Percentiles rank a stretch among this genome's conserved stretches.
These are phyloP conservation scores for Eupithecia subfuscata DNA, from an alignment of 2,888 invertebrate genomes.

Conservation along the genomic window DNA sequence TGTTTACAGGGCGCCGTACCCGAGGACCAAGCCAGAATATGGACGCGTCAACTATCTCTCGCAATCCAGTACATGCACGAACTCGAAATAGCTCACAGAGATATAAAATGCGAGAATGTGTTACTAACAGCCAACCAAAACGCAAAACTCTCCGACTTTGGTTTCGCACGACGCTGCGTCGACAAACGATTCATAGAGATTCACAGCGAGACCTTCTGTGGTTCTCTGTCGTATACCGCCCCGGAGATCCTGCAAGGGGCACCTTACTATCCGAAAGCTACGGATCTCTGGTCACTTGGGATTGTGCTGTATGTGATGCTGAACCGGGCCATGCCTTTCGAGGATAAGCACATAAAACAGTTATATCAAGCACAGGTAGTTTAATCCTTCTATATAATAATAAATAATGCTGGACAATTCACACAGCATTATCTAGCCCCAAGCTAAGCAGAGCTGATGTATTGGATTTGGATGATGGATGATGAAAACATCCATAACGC, in stretches of 20 bases:
- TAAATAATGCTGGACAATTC: too few relatives aligned
- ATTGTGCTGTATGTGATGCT: conserved; percentile 92
- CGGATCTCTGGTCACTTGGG: conserved; percentile 93
- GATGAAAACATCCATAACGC: too few relatives aligned
- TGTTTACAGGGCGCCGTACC: conserved; percentile 81
- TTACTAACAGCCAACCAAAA: conserved; percentile 89
- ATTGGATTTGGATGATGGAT: too few relatives aligned
- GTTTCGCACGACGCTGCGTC: conserved; percentile 86
- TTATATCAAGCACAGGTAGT: conserved; percentile 84
- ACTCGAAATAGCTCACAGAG: conserved; percentile 90
- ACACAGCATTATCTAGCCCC: too few relatives aligned
- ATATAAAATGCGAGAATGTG: conserved; percentile 94
- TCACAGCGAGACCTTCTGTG: conserved; percentile 92
- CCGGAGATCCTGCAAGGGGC: conserved; percentile 93
- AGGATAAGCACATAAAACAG: conserved; percentile 89
- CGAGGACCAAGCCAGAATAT: conserved; percentile 88
- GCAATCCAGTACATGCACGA: conserved; percentile 90
- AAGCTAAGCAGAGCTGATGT: too few relatives aligned
- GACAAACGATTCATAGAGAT: conserved; percentile 74
- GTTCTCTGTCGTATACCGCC: conserved; percentile 93
- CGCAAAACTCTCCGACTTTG: conserved; percentile 92
- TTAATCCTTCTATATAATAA: too few relatives aligned
- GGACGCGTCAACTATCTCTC: conserved; percentile 88
- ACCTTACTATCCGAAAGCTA: conserved; percentile 88
- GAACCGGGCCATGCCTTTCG: conserved; percentile 93